Evolutionary conservation across 2,113 vertebrate genomes (phyloP), one percentile per base, ranked within the genome.

Genomic region (Rostratula benghalensis): DNA sequence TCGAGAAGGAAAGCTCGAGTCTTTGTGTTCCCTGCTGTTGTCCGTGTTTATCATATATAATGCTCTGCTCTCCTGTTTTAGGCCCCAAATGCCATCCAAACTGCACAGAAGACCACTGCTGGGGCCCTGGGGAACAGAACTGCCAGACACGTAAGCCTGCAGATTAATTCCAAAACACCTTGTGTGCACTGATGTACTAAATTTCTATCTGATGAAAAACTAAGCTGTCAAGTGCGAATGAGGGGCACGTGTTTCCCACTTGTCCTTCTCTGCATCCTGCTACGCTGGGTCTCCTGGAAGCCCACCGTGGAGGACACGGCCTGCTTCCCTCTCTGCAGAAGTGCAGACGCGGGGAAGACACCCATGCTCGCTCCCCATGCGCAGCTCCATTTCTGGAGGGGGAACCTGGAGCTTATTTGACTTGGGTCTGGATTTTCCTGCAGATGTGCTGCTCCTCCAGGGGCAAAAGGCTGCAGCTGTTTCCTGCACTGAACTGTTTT

Each of bases 111-210:
- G 98, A 98, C 54, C 98, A 99, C 8, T 99, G 99, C 89, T 99
- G 99, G 99, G 98, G 98, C 17, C 82, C 98, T 5, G 99, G 98
- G 7, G 95, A 97, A 76, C 91, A 98, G 74, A 98, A 99, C 90
- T 99, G 99, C 96, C 99, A 99, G 97, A 99, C 94, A 57, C 39
- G 99, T 99, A 97, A 99, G 99, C 96, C 21, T 69, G 60, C 21
- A 88, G 30, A 87, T 83, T 43, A 83, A 28, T 74, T 48, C n/a
- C 80, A 23, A 50, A 74, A 35, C 39, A 65, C 4, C 5, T 70
- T 48, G 25, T 24, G 22, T 90, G 33, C 19, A 84, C 27, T 80
- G 73, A 70, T 43, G 14, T 31, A 57, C 22, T 67, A 15, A 11
- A 27, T 48, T 67, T 57, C 50, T 81, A 24, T 30, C 74, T 82